phyloP scores from a whole-genome alignment of 1,140 invertebrate species.

The Bactericera cockerelli region DNA sequence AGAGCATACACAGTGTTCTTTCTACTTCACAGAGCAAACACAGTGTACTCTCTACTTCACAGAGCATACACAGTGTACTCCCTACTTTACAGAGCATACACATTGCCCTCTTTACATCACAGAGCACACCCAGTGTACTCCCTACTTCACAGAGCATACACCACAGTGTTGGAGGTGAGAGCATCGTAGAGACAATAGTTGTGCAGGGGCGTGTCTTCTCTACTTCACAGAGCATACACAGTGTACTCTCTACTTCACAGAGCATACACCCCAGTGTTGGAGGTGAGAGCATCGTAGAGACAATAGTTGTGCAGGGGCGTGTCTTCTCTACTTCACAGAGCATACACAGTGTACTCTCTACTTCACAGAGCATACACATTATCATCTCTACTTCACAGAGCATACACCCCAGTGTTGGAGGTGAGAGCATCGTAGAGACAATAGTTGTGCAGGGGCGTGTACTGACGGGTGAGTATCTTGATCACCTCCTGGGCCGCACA shows the following conservation, averaged over 20 bases:
- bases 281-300: constrained; percentile 86
- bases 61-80: too few species aligned
- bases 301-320: constrained; percentile 91
- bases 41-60: too few species aligned
- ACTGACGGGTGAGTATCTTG: constrained; percentile 94
- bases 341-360: too few species aligned
- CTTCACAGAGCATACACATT: constrained; percentile 37
- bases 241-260: constrained; percentile 36
- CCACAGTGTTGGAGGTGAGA: constrained; percentile 69
- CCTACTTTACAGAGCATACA: too few species aligned
- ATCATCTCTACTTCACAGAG: constrained; percentile 34
- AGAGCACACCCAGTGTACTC: too few species aligned
- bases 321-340: constrained; percentile 82
- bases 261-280: constrained; percentile 60
- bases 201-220: constrained; percentile 81
- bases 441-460: constrained; percentile 89
- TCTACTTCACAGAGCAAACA: constrained; percentile 45
- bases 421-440: constrained; percentile 91
- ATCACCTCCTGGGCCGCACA: constrained; percentile 91
- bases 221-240: too few species aligned
- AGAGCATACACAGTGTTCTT: too few species aligned
- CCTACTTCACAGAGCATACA: constrained; percentile 55
- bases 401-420: constrained; percentile 63
- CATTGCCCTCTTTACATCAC: constrained; percentile 27
- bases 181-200: constrained; percentile 95